Base-by-base conservation (phyloP, 1,140 invertebrate species). In the Cotesia glomerata region DNA sequence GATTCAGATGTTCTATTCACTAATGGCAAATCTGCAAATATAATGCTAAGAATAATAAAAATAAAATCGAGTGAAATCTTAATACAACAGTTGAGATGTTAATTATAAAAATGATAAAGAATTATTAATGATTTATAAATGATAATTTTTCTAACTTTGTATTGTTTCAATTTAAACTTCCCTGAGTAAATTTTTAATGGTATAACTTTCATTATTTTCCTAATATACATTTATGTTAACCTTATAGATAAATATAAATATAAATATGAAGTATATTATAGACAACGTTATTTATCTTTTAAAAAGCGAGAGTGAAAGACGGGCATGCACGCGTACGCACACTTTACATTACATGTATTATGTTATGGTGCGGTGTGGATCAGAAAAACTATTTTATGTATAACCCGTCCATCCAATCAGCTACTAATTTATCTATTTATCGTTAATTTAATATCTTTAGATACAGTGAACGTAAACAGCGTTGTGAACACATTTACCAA, bases 301-400 rank as follows among this genome's bases (percentile, higher is more conserved):
- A 36, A 75, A 73, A 75, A 73, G 74, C 74, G 74, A 75, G 74
- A 75, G 74, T 75, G 61, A 54, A 54, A 69, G 39, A 45, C 39
- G 39, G 39, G 52, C 74, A 73, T 52, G 67, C 61, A 52, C 18
- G 35, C 8, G n/a, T 11, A 18, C 52, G 16, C 39, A 64, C 72
- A 49, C 34, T 45, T 45, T 45, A 45, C 11, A 45, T 45, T 11
- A 45, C 7, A 45, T 11, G 39, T 7, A 45, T 45, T 45, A 45
- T 45, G 26, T 26, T 26, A 45, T 45, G 39, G 39, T 45, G 11
- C 39, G 39, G 39, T 45, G 62, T 63, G 34, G 62, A 18, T 14
- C 52, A 16, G 70, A 72, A 72, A 72, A 72, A 72, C 32, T 11
- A 67, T 63, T 65, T 67, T 62, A 69, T 56, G 49, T 49, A 58